Evolutionary conservation across 64 coral and sea anemone species (phyloP).

Genomic region (Stylophora pistillata): DNA sequence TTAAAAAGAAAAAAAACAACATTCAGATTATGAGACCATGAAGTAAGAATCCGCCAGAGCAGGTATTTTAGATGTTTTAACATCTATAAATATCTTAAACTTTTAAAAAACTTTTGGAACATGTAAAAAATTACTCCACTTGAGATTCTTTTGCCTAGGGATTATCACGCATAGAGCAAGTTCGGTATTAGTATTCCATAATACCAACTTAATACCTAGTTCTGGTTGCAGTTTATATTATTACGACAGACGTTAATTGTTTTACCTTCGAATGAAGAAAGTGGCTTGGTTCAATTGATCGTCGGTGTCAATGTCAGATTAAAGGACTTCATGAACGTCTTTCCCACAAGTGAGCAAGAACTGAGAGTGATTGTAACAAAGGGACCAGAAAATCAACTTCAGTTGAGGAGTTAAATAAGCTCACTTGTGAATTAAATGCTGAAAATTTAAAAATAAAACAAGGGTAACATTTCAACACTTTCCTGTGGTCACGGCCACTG

Average conservation of each 20-base stretch:
- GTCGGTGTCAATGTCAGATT: constrained; percentile 4
- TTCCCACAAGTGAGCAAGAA: neutral
- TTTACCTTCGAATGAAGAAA: constrained; percentile 9
- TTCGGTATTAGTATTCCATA: constrained; percentile 22
- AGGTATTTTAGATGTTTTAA: constrained; percentile 1
- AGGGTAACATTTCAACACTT: no score
- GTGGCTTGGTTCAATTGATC: constrained; percentile 20
- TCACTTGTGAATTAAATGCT: no score
- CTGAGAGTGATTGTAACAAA: neutral
- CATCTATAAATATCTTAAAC: no score
- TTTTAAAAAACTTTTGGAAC: no score
- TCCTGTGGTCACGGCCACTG: no score
- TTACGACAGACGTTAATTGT: neutral
- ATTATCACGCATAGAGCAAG: no score
- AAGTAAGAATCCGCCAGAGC: constrained; percentile 14
- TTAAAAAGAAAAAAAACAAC: neutral
- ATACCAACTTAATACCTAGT: constrained; percentile 8
- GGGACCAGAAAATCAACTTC: constrained; percentile 4
- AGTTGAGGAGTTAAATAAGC: no score
- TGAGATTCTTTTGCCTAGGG: constrained; percentile 5
- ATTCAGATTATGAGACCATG: constrained; percentile 3
- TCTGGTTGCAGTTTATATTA: constrained; percentile 8
- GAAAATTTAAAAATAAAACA: no score
- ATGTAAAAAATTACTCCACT: constrained; percentile 15
- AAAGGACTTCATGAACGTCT: neutral